Base-by-base conservation (phyloP, 2,113 vertebrate species). In the Megaceryle torquata region DNA sequence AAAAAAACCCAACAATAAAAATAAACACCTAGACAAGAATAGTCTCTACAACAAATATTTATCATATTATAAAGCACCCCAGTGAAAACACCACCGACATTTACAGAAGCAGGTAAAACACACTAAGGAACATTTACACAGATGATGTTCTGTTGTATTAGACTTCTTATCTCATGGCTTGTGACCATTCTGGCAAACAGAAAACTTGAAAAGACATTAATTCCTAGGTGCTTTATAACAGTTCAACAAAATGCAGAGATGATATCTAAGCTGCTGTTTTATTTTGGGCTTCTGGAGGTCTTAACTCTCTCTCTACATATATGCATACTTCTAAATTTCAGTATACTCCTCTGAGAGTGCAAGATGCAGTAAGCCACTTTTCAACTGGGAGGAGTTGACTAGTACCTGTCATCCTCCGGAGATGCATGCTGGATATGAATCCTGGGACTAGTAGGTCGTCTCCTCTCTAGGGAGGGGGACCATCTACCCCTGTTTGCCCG, bases 401-500 rank as follows among this genome's bases (percentile, higher is more conserved):
- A 98, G 98, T 99, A 99, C 99, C 99, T 99, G 99, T 99, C 99
- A 97, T 99, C 99, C 98, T 99, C 99, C 89, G 99, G 99, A 98
- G 99, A 99, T 80, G 99, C 99, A 98, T 99, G 99, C 98, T 99
- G 99, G 98, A 99, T 99, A 98, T 99, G 98, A 98, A 99, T 99
- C 99, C 99, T 99, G 98, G 99, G 99, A 97, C 99, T 99, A 98
- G 98, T 98, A 95, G 99, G 98, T 97, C 99, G 98, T 98, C 99
- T 99, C 98, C 99, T 98, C 98, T 99, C 99, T 98, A 99, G 98
- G 96, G 99, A 99, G 97, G 98, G 98, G 97, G 98, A 99, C 98
- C 97, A 99, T 98, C 96, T 98, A 98, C 96, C 97, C 97, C 98
- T 98, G 98, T 95, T 98, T 98, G 97, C 97, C 98, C 98, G 37